These are phyloP conservation scores for Lepetodrilus schrolli DNA, from an alignment of 2,888 invertebrate genomes.

Conservation along the genomic window DNA sequence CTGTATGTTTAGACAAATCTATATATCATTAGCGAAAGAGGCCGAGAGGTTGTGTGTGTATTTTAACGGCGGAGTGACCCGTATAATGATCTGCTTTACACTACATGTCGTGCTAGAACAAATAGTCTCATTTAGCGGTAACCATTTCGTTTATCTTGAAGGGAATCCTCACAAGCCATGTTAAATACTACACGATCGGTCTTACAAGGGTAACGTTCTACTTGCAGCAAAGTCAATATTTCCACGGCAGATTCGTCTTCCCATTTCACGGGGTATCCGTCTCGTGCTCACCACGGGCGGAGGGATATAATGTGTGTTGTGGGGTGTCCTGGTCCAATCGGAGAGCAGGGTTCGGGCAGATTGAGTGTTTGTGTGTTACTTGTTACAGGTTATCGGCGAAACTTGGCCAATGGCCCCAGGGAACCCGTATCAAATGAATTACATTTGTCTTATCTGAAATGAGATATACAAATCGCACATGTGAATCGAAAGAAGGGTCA, in stretches of 20 bases:
- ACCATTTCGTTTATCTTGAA: conserved; percentile 24
- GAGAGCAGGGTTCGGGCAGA: too few relatives aligned
- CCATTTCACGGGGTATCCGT: not conserved
- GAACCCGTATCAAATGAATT: not conserved
- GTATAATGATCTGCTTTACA: conserved; percentile 11
- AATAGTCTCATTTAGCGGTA: conserved; percentile 31
- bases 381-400: not conserved
- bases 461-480: not conserved
- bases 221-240: conserved; percentile 19
- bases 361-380: not conserved
- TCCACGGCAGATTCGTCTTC: not conserved
- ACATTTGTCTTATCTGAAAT: not conserved
- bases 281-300: too few relatives aligned
- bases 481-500: not conserved
- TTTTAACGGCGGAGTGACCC: not conserved
- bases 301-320: too few relatives aligned
- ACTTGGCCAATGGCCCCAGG: not conserved
- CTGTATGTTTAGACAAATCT: conserved; percentile 26
- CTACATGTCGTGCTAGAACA: conserved; percentile 9
- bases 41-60: conserved; percentile 6
- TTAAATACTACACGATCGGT: conserved; percentile 1
- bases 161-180: not conserved
- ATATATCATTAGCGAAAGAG: not conserved
- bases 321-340: too few relatives aligned
- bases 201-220: not conserved